Evolutionary conservation across 2,888 invertebrate species (phyloP), one percentile per base, ranked within the genome.

Genomic region (Clostera curtula): DNA sequence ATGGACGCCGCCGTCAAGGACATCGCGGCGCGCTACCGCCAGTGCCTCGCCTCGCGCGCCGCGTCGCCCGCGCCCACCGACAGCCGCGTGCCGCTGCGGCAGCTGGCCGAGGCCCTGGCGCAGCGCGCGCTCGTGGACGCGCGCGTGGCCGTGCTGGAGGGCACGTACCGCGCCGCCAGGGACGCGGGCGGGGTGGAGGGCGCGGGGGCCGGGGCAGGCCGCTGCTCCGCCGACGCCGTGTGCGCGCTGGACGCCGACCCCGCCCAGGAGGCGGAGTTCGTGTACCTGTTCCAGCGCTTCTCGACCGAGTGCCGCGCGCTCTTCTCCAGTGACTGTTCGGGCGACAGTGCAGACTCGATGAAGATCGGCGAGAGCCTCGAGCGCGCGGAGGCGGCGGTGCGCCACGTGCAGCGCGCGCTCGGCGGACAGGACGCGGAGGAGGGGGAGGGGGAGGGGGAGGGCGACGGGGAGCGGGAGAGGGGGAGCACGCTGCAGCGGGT

Each of bases 1-100:
- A 89, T 93, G 87, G 90, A 91, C 49, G 83, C 85, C 29, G 89
- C 89, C 30, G 88, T 91, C 14, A 84, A 86, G 26, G 90, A 91
- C 55, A 80, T 93, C 20, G 89, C 89, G 2, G 85, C 80, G 24
- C 85, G 87, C 33, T 92, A 90, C 67, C 88, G 90, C 52, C 88
- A 87, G 32, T 86, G 87, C 49, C 68, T 90, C 40, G 74, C 82
- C n/a, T 29, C 33, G 42, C 46, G 29, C 46, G 45, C 2, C 47
- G 56, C 27, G 40, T 73, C 89, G 58, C 87, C 49, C n/a, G 49
- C 48, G 4, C 32, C 29, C n/a, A n/a, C n/a, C 10, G 45, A 88
- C 56, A 58, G 47, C 19, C 59, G 63, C 31, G 62, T 46, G 19
- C 43, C 60, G 36, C 47, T 60, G 37, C 49, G 43, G 25, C 57